Base-by-base conservation (phyloP, 2,888 invertebrate genomes). In the Heteropelma amictum region DNA sequence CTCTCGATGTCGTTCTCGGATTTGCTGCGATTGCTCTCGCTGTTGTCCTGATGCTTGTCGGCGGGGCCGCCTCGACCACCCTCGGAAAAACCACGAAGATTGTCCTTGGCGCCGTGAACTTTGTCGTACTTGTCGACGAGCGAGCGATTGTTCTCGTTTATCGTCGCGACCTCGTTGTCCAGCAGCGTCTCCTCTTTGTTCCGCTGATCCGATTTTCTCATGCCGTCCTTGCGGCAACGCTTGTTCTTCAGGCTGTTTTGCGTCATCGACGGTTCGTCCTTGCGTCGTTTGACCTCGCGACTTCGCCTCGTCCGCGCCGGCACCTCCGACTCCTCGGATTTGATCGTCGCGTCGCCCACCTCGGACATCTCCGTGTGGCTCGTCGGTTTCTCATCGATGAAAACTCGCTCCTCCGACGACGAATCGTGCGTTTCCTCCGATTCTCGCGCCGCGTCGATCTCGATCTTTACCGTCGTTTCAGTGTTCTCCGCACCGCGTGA, bases 281-380 rank as follows among this genome's bases (percentile, higher is more conserved):
- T 85, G 4, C 86, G 84, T 49, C 80, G 85, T 49, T 87, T 86
- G 10, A 78, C 77, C 23, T 89, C 89, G 21, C 87, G 80, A 21
- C 83, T 82, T 14, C 89, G 82, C 47, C 88, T 77, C 0, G 85
- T 84, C 1, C 89, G 82, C 21, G 77, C 68, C 58, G 82, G 84
- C 0, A 78, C 33, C 14, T 86, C 87, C 8, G 75, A 26, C 35
- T 65, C 69, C 5, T 83, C 83, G 19, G 75, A 75, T 42, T 77
- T 80, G 84, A 89, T 89, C 84, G 47, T 80, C 72, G 75, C 77
- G 42, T 90, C 90, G 71, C 88, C 85, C 42, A 91, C 90, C 76
- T 91, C 91, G 63, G 85, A 77, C 45, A 90, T 91, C 68, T 88
- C 81, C 8, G 82, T 79, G 73, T 89, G 84, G 77, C 86, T 82